Base-by-base conservation (phyloP, 2,888 invertebrate genomes). In the Diadegma fenestrale region DNA sequence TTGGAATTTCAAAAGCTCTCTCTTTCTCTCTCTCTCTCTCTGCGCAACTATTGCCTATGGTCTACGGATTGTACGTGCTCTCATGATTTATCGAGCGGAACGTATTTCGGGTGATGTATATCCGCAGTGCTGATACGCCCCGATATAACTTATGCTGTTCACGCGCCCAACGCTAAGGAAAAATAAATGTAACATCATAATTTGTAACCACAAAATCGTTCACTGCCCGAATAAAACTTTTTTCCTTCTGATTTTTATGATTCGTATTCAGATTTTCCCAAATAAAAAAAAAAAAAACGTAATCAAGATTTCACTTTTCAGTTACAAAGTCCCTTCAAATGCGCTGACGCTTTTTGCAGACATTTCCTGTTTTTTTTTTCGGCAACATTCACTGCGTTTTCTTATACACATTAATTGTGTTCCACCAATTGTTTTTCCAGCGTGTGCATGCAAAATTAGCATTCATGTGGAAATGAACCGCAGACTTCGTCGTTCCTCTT, bases 31-130 rank as follows among this genome's bases (percentile, higher is more conserved):
- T 26, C n/a, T 22, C 41, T 17, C 26, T 7, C 75, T 71, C 58
- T 45, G 2, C 22, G 26, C n/a, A n/a, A 37, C 63, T 45, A 48
- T 66, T 43, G 48, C 71, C 30, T 54, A 68, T 45, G 58, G 64
- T 80, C 37, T 37, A 26, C 51, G 73, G 79, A 75, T 26, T 82
- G 63, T 77, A 80, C 82, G 82, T 81, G 80, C 77, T 80, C 45
- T 78, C 76, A 86, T 86, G 88, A 85, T 87, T 88, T 87, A 87
- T 88, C 83, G 85, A 85, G 86, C 73, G 82, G 73, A 86, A 88
- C 82, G 71, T 84, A 82, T 84, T 86, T 76, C 61, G 48, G 26
- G 51, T 48, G 54, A 78, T 77, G 80, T 73, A 73, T 73, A 78
- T 80, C 80, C 80, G 58, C 64, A 66, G n/a, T 80, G 64, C 68